Percentiles rank a stretch among this genome's conserved stretches.
phyloP scores from a whole-genome alignment of 2,888 invertebrate genomes.

The Hypselothyrea guttata region DNA sequence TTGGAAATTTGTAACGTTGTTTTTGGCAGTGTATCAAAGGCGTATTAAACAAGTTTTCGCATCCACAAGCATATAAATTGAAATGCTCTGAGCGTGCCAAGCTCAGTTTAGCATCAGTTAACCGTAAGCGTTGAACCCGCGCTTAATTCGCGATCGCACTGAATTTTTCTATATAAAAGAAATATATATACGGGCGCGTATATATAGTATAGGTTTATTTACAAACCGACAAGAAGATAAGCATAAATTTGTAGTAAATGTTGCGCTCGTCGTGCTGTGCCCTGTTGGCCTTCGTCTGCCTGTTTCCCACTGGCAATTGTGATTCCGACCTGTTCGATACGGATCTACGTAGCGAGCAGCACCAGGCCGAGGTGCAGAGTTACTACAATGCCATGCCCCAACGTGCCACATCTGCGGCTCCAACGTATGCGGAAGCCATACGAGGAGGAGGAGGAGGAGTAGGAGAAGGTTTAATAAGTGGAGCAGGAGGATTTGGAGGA shows the following conservation, averaged over 20 bases:
- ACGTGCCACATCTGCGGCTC: background rate
- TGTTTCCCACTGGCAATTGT: conserved; percentile 31
- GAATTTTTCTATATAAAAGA: background rate
- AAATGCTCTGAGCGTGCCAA: conserved; percentile 26
- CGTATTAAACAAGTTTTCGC: conserved; percentile 51
- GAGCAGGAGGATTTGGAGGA: too few species aligned
- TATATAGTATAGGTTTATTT: conserved; percentile 10
- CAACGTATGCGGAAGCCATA: conserved; percentile 1
- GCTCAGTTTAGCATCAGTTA: conserved; percentile 48
- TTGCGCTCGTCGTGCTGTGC: conserved; percentile 33
- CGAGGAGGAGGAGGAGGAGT: too few species aligned
- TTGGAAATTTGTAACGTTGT: too few species aligned
- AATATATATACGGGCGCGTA: conserved; percentile 1
- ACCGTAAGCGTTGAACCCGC: conserved; percentile 21
- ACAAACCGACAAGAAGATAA: conserved; percentile 36
- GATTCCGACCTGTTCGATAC: conserved; percentile 23
- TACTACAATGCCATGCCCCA: background rate
- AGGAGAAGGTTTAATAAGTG: too few species aligned
- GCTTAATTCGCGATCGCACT: conserved; percentile 2
- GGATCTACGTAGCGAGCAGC: conserved; percentile 36
- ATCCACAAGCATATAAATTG: conserved; percentile 54
- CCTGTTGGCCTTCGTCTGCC: conserved; percentile 46
- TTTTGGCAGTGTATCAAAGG: too few species aligned
- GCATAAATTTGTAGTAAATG: conserved; percentile 51
- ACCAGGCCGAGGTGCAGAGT: conserved; percentile 22